phyloP scores from a whole-genome alignment of 2,797 vertebrate species.

The Channallabes apus region DNA sequence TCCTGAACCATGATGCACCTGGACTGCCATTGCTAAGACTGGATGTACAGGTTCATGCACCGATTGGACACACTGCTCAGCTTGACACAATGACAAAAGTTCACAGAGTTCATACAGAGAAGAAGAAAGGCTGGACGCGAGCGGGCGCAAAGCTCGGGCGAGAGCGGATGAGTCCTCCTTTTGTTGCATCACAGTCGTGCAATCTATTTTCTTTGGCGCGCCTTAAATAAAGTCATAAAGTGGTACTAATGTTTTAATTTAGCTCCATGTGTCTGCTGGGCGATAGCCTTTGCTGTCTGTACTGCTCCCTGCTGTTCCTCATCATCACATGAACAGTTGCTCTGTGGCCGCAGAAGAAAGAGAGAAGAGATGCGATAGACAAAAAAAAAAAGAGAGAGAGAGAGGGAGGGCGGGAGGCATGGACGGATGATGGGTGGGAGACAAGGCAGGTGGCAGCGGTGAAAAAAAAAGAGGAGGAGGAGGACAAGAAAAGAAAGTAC shows the following conservation, averaged over 20 bases:
- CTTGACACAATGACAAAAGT: slow-evolving; percentile 43
- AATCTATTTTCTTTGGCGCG: slow-evolving; percentile 76
- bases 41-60: slow-evolving; percentile 24
- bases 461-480: slow-evolving; percentile 32
- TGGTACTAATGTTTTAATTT: slow-evolving; percentile 81
- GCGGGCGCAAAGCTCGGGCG: slow-evolving; percentile 58
- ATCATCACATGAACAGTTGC: slow-evolving; percentile 66
- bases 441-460: slow-evolving; percentile 44
- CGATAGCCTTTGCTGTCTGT: slow-evolving; percentile 60
- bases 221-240: slow-evolving; percentile 79
- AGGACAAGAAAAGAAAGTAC: slow-evolving; percentile 38
- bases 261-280: slow-evolving; percentile 73
- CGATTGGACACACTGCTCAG: slow-evolving; percentile 27
- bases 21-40: slow-evolving; percentile 31
- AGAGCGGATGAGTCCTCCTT: slow-evolving; percentile 65
- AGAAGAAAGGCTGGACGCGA: slow-evolving; percentile 30
- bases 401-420: slow-evolving; percentile 16
- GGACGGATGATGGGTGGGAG: slow-evolving; percentile 48
- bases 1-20: slow-evolving; percentile 28
- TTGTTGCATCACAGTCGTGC: slow-evolving; percentile 71
- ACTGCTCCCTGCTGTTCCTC: slow-evolving; percentile 63
- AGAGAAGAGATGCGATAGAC: slow-evolving; percentile 51
- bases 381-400: slow-evolving; percentile 33
- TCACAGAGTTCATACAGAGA: slow-evolving; percentile 43
- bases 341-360: slow-evolving; percentile 53